Percentiles rank a stretch among this genome's conserved stretches.
Conservation (phyloP, 1,140 invertebrate genomes). For the Lasioglossum albipes region DNA sequence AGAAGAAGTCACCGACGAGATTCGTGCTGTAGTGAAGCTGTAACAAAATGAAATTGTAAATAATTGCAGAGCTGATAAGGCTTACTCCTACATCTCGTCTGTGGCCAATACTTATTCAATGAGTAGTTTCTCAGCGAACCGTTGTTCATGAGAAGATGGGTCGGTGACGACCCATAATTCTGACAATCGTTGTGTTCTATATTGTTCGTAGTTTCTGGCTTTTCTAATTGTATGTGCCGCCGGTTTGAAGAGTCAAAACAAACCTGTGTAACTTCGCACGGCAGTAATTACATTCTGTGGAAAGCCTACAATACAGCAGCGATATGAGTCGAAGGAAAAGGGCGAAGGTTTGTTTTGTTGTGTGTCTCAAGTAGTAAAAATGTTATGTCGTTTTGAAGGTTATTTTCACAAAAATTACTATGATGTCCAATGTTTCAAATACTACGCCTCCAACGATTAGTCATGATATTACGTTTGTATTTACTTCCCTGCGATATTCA, state of each 20-base stretch:
- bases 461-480: not conserved
- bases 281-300: not conserved
- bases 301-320: conserved; percentile 24
- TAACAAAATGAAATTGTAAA: too few relatives aligned
- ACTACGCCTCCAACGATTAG: not conserved
- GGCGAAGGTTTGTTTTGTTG: conserved; percentile 80
- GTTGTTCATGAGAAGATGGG: not conserved
- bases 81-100: too few relatives aligned
- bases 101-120: too few relatives aligned
- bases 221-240: conserved; percentile 56
- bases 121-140: too few relatives aligned
- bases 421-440: not conserved
- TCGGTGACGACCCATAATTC: not conserved
- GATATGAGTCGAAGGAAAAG: conserved; percentile 86
- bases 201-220: conserved; percentile 20
- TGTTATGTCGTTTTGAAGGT: not conserved
- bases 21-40: too few relatives aligned
- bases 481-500: not conserved
- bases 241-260: conserved; percentile 75
- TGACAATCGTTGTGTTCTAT: not conserved
- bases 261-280: conserved; percentile 50
- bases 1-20: too few relatives aligned
- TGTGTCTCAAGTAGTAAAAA: not conserved
- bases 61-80: too few relatives aligned
- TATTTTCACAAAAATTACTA: not conserved